Conservation (phyloP, 2,797 vertebrate genomes). For the Pristis pectinata region DNA sequence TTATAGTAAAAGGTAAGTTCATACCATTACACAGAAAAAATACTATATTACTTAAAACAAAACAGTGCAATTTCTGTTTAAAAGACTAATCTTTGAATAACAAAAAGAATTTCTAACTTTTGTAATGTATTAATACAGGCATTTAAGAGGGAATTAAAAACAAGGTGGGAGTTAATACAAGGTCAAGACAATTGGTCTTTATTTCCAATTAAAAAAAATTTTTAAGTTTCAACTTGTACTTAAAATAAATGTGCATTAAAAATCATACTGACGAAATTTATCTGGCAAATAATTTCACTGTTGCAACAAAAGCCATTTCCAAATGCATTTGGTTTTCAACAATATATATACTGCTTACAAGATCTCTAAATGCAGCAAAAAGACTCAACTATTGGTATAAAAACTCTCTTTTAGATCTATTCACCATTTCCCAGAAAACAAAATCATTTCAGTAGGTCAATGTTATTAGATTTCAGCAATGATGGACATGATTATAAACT, state of each 20-base stretch:
- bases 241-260: background rate
- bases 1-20: conserved; percentile 18
- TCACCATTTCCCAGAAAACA: too few species aligned
- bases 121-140: conserved; percentile 62
- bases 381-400: background rate
- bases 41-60: background rate
- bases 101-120: conserved; percentile 77
- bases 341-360: too few species aligned
- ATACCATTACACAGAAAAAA: conserved; percentile 35
- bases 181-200: background rate
- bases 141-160: conserved; percentile 52
- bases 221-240: background rate
- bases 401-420: too few species aligned
- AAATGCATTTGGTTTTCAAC: background rate
- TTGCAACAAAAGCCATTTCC: background rate
- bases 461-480: background rate
- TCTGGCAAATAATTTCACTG: background rate
- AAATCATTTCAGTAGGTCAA: background rate
- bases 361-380: too few species aligned
- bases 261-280: background rate
- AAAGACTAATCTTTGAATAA: conserved; percentile 76
- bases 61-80: conserved; percentile 46
- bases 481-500: background rate
- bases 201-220: background rate
- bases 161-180: conserved; percentile 41